Evolutionary conservation across 2,888 invertebrate genomes (phyloP).

Genomic region (Mellilla xanthometata): DNA sequence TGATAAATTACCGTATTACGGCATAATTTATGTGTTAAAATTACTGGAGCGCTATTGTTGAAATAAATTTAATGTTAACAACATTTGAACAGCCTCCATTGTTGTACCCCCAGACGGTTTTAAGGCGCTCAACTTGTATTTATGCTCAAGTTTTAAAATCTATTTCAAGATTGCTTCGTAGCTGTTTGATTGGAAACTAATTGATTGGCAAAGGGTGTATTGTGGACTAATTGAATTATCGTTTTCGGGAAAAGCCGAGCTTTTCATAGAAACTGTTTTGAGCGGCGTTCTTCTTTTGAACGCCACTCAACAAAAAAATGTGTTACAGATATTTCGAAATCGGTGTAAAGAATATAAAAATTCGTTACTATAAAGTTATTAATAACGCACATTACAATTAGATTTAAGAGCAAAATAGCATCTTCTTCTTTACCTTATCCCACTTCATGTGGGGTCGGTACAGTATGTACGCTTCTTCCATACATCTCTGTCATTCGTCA

Average conservation of each 20-base stretch:
- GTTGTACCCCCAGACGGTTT: slow-evolving; percentile 17
- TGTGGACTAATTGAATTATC: slow-evolving; percentile 20
- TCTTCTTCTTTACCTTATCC: too few species aligned
- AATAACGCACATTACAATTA: too few species aligned
- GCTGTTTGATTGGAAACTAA: slow-evolving; percentile 7
- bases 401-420: too few species aligned
- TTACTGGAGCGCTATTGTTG: slow-evolving; percentile 29
- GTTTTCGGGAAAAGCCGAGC: slow-evolving; percentile 8
- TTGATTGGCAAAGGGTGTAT: slow-evolving; percentile 12
- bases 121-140: slow-evolving; percentile 26
- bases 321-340: too few species aligned
- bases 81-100: slow-evolving; percentile 20
- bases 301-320: too few species aligned
- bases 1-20: slow-evolving; percentile 28
- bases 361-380: too few species aligned
- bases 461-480: too few species aligned
- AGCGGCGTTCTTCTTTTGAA: too few species aligned
- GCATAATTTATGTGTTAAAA: slow-evolving; percentile 26
- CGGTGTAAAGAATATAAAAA: too few species aligned
- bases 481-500: too few species aligned
- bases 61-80: slow-evolving; percentile 28
- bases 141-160: slow-evolving; percentile 8
- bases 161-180: slow-evolving; percentile 7
- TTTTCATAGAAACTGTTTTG: slow-evolving; percentile 3
- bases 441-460: too few species aligned